Evolutionary conservation across 2,888 invertebrate species (phyloP).

Genomic region (Tridacna gigas): DNA sequence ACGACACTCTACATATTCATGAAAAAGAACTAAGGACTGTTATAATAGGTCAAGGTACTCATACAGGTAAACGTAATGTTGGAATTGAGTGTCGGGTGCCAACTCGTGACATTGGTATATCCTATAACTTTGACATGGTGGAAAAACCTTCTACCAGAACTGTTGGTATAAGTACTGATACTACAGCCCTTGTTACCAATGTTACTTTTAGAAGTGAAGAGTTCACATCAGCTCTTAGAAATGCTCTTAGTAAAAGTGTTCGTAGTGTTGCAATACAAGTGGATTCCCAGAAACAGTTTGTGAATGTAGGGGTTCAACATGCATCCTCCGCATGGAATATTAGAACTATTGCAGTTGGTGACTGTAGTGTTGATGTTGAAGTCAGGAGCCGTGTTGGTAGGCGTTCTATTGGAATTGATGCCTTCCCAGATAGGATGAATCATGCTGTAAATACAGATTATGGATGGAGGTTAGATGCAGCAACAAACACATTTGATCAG

Average conservation of each 20-base stretch:
- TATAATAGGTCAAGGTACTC: slow-evolving; percentile 77
- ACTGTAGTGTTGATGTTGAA: slow-evolving; percentile 80
- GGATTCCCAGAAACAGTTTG: slow-evolving; percentile 68
- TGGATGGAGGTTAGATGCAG: slow-evolving; percentile 76
- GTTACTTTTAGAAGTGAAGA: slow-evolving; percentile 79
- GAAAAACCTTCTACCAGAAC: slow-evolving; percentile 79
- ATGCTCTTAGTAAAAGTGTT: slow-evolving; percentile 80
- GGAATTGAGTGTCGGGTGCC: slow-evolving; percentile 79
- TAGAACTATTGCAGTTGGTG: slow-evolving; percentile 78
- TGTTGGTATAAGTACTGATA: slow-evolving; percentile 82
- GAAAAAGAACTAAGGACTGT: slow-evolving; percentile 84
- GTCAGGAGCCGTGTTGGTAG: slow-evolving; percentile 73
- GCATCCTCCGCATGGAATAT: slow-evolving; percentile 58
- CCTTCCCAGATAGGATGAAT: slow-evolving; percentile 73
- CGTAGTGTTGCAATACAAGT: slow-evolving; percentile 79
- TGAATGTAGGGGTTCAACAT: slow-evolving; percentile 69
- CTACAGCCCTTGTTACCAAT: slow-evolving; percentile 70
- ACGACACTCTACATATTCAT: slow-evolving; percentile 81
- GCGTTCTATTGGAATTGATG: slow-evolving; percentile 77
- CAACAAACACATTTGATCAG: slow-evolving; percentile 74
- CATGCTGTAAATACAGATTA: slow-evolving; percentile 74
- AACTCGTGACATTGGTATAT: slow-evolving; percentile 83
- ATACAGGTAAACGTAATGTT: slow-evolving; percentile 78
- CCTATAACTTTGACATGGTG: slow-evolving; percentile 80
- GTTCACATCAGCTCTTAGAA: slow-evolving; percentile 75